Percentiles rank a stretch among this genome's conserved stretches.
These are phyloP conservation scores for Riparia riparia DNA, from an alignment of 2,113 vertebrate species.

Conservation along the genomic window DNA sequence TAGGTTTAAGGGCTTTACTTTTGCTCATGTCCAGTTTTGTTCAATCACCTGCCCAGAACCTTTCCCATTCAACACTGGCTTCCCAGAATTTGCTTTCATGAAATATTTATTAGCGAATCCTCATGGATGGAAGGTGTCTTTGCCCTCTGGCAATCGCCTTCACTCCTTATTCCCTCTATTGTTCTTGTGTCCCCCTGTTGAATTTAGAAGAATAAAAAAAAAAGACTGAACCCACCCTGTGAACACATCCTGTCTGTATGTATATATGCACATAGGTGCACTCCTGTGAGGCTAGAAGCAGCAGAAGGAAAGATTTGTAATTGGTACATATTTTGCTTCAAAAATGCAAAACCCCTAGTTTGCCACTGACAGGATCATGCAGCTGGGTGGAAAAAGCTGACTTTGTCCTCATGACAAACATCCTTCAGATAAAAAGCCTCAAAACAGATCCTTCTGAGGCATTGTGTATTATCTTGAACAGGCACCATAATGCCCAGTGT, in stretches of 20 bases:
- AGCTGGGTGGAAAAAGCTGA: slow-evolving; percentile 21
- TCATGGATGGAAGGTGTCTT: background rate
- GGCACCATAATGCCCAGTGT: background rate
- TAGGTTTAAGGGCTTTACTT: background rate
- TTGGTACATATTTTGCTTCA: background rate
- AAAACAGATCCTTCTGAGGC: background rate
- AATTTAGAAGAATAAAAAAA: background rate
- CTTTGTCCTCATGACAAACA: background rate
- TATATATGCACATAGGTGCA: background rate
- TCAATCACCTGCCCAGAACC: background rate
- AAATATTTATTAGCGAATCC: background rate
- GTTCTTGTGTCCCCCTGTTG: background rate
- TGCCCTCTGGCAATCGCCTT: background rate
- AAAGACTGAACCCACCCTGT: background rate
- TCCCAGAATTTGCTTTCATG: background rate
- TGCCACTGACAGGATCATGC: background rate
- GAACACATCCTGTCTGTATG: background rate
- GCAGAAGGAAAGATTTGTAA: background rate
- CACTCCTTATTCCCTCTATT: background rate
- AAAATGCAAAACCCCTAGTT: background rate
- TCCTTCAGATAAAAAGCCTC: slow-evolving; percentile 26
- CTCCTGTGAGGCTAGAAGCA: background rate
- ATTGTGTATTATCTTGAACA: background rate
- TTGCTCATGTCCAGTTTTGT: background rate
- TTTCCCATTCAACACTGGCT: background rate